Evolutionary conservation across 2,888 invertebrate genomes (phyloP).

Genomic region (Latheticus oryzae): DNA sequence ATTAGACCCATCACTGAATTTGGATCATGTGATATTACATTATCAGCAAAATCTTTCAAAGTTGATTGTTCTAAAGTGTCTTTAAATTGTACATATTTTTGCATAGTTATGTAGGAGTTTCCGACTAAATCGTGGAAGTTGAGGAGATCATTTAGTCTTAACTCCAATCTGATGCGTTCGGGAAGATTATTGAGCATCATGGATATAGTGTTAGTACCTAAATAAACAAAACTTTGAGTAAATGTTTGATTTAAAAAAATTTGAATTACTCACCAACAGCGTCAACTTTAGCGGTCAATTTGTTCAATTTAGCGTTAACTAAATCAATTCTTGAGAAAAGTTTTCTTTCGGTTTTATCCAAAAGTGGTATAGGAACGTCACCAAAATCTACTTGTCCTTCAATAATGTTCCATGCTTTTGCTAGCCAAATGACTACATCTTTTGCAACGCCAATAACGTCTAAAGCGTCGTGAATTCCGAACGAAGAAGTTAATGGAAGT

Average conservation of each 20-base stretch:
- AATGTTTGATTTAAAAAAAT: too few relatives aligned
- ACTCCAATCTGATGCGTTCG: slow-evolving; percentile 69
- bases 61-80: slow-evolving; percentile 72
- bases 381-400: slow-evolving; percentile 67
- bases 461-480: slow-evolving; percentile 27
- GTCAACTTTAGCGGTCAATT: slow-evolving; percentile 60
- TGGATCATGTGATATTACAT: slow-evolving; percentile 76
- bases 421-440: slow-evolving; percentile 71
- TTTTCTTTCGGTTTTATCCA: slow-evolving; percentile 72
- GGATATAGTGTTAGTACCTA: slow-evolving; percentile 42
- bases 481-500: slow-evolving; percentile 1
- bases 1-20: slow-evolving; percentile 74
- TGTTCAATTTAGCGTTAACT: slow-evolving; percentile 63
- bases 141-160: slow-evolving; percentile 72
- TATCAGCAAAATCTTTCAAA: slow-evolving; percentile 76
- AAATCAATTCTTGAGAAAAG: slow-evolving; percentile 68
- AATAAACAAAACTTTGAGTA: too few relatives aligned
- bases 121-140: slow-evolving; percentile 72
- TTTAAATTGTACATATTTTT: slow-evolving; percentile 67
- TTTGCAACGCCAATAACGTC: slow-evolving; percentile 72
- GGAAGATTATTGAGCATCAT: slow-evolving; percentile 58
- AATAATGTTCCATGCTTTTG: slow-evolving; percentile 74
- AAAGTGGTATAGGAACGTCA: slow-evolving; percentile 72
- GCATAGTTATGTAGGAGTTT: slow-evolving; percentile 71
- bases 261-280: slow-evolving; percentile 48